phyloP scores from a whole-genome alignment of 2,113 vertebrate species.

The Aldabrachelys gigantea region DNA sequence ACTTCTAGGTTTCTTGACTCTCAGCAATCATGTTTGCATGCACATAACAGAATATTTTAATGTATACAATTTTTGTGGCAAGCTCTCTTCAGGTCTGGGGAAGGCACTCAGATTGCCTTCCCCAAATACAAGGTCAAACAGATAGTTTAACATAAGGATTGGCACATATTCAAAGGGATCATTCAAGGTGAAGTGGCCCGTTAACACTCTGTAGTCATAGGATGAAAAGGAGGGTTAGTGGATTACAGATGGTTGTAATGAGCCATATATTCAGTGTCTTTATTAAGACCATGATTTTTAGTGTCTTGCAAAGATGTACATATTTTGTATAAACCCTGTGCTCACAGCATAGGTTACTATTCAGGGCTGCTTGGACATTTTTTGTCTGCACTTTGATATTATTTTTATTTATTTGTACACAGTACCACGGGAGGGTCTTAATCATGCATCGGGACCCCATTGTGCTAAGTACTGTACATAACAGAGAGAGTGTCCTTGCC shows the following conservation, averaged over 20 bases:
- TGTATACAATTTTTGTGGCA: not conserved
- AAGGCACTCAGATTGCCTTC: not conserved
- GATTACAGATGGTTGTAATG: not conserved
- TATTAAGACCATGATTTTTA: not conserved
- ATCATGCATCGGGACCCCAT: not conserved
- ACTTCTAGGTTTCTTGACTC: not conserved
- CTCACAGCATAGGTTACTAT: not conserved
- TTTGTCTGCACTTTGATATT: not conserved
- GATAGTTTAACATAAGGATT: not conserved
- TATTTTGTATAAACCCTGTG: conserved; percentile 1
- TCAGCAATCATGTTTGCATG: not conserved
- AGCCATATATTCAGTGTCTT: not conserved
- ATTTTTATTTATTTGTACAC: not conserved
- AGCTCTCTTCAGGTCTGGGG: not conserved
- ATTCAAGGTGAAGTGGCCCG: not conserved
- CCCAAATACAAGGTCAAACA: not conserved
- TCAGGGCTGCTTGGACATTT: not conserved
- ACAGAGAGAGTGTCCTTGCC: not conserved
- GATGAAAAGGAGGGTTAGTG: not conserved
- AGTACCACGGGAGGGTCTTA: not conserved
- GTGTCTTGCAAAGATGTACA: not conserved
- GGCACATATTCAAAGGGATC: too few relatives aligned
- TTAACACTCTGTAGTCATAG: not conserved
- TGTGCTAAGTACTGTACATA: not conserved
- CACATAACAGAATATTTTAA: not conserved